phyloP scores from a whole-genome alignment of 2,113 vertebrate species.

The Carlito syrichta region DNA sequence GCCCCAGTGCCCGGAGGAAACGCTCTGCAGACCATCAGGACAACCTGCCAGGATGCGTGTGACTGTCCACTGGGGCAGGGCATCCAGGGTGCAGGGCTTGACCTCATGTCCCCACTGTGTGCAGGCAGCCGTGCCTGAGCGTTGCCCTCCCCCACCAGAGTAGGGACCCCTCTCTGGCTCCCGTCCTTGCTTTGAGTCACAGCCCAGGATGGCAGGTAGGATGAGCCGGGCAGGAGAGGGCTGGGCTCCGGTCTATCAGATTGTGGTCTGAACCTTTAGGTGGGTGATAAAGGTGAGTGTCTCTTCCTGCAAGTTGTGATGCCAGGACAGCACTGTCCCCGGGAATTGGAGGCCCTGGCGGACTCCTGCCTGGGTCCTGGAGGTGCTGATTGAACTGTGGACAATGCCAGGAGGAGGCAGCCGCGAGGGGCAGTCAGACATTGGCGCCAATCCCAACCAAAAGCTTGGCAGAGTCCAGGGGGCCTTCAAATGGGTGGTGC shows the following conservation, averaged over 20 bases:
- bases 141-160: too few relatives aligned
- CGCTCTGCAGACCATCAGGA: rapidly evolving
- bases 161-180: rapidly evolving
- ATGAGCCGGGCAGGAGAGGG: not conserved
- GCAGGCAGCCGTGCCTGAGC: too few relatives aligned
- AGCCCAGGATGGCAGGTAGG: rapidly evolving
- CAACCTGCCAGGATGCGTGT: rapidly evolving
- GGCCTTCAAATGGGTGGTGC: too few relatives aligned
- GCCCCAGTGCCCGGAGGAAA: too few relatives aligned
- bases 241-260: not conserved
- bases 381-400: rapidly evolving
- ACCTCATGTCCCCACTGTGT: too few relatives aligned
- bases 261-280: not conserved
- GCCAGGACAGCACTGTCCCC: not conserved
- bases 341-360: not conserved
- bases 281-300: rapidly evolving
- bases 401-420: rapidly evolving
- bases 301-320: not conserved
- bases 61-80: not conserved
- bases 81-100: too few relatives aligned
- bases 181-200: rapidly evolving
- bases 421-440: rapidly evolving
- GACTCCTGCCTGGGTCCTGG: rapidly evolving
- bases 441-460: not conserved
- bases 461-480: rapidly evolving